These are phyloP conservation scores for Tinamus guttatus DNA, from an alignment of 2,113 vertebrate species.

Conservation along the genomic window DNA sequence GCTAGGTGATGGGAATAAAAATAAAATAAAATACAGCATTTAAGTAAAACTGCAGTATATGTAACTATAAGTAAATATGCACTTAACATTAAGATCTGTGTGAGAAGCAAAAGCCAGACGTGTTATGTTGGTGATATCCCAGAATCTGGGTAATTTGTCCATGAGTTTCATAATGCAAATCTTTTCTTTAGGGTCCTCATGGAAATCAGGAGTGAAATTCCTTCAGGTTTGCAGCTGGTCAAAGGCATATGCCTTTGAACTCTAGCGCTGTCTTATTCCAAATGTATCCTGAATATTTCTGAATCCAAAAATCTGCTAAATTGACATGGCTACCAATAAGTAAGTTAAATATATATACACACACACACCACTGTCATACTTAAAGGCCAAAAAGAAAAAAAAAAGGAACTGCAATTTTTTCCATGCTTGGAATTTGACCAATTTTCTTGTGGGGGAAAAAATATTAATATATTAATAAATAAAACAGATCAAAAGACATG, in stretches of 20 bases:
- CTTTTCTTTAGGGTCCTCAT: not conserved
- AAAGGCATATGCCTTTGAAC: not conserved
- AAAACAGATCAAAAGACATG: not conserved
- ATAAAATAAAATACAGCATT: not conserved
- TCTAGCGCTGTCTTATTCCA: not conserved
- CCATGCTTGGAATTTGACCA: not conserved
- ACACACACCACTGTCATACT: not conserved
- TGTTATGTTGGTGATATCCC: not conserved
- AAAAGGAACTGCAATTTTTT: slow-evolving; percentile 15
- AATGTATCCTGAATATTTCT: not conserved
- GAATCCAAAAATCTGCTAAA: not conserved
- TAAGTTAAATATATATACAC: not conserved
- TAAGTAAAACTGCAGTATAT: not conserved
- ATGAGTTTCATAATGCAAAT: not conserved
- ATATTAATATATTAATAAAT: not conserved
- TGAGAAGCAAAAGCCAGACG: not conserved
- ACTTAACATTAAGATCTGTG: not conserved
- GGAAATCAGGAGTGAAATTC: not conserved
- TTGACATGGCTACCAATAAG: not conserved
- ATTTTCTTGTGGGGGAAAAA: not conserved
- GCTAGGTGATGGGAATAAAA: rapidly evolving
- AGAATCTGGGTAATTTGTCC: not conserved
- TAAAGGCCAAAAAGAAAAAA: slow-evolving; percentile 55
- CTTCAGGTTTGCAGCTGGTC: not conserved
- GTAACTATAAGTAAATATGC: not conserved